Conservation (phyloP, 2,888 invertebrate species). For the Torymus auratus region DNA sequence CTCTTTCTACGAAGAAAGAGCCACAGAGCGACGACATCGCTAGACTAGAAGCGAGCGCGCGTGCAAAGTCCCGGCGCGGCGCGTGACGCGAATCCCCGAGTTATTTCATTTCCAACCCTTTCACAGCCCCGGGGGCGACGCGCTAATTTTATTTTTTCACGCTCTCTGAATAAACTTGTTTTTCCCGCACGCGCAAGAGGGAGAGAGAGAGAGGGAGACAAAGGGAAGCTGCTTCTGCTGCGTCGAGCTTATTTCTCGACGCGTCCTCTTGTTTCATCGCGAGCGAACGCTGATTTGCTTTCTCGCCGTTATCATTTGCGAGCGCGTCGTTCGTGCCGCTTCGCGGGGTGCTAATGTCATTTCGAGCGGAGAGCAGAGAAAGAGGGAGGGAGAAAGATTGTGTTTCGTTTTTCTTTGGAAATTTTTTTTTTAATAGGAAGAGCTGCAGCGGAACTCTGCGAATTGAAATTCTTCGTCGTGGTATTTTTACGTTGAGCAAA, state of each 20-base stretch:
- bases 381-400: too few species aligned
- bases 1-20: too few species aligned
- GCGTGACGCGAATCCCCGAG: constrained; percentile 70
- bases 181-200: constrained; percentile 47
- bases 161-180: constrained; percentile 67
- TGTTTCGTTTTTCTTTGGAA: too few species aligned
- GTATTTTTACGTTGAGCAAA: too few species aligned
- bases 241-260: not conserved
- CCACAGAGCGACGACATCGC: too few species aligned
- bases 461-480: too few species aligned
- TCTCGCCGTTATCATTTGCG: constrained; percentile 15
- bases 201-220: too few species aligned
- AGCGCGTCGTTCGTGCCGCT: not conserved
- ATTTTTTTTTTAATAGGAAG: too few species aligned
- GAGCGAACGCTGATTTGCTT: not conserved
- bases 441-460: too few species aligned
- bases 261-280: too few species aligned
- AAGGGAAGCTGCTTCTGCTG: too few species aligned
- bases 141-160: constrained; percentile 60
- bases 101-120: constrained; percentile 72
- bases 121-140: constrained; percentile 57
- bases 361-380: not conserved
- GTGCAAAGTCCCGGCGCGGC: constrained; percentile 52
- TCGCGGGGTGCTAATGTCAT: not conserved
- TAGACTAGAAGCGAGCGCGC: constrained; percentile 5